Evolutionary conservation across 2,888 invertebrate species (phyloP), one percentile per base, ranked within the genome.

Genomic region (Pristionchus mayeri): DNA sequence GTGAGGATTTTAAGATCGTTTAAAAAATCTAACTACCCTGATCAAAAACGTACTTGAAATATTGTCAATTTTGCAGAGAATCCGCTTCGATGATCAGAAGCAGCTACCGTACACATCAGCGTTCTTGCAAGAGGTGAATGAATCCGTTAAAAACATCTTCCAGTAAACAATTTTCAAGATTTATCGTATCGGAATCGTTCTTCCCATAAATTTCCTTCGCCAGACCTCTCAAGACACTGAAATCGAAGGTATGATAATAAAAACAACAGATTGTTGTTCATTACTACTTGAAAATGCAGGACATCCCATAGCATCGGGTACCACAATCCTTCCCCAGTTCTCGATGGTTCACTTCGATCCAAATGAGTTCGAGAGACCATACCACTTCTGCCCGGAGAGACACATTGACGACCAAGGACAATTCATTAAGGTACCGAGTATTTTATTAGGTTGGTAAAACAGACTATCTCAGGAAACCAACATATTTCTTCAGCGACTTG

Each of bases 401-500:
- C 79, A 79, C 79, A 52, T 79, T 16, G n/a, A 79, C n/a, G 79
- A 79, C 34, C 18, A 79, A 21, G 79, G 79, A 21, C 21, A 76
- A 24, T 48, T 75, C 48, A 21, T 75, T 0, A 48, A 48, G 44
- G 44, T 48, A n/a, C n/a, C n/a, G n/a, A n/a, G n/a, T n/a, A n/a
- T n/a, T n/a, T n/a, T n/a, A n/a, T n/a, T n/a, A n/a, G n/a, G n/a
- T n/a, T n/a, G n/a, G n/a, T n/a, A n/a, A n/a, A n/a, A n/a, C n/a
- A n/a, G n/a, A n/a, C n/a, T n/a, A n/a, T n/a, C n/a, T n/a, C n/a
- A n/a, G n/a, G n/a, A n/a, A n/a, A n/a, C n/a, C n/a, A n/a, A n/a
- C n/a, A n/a, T n/a, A n/a, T n/a, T n/a, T n/a, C n/a, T n/a, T n/a
- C n/a, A n/a, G n/a, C n/a, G n/a, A n/a, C n/a, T n/a, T n/a, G n/a